phyloP scores from a whole-genome alignment of 2,113 vertebrate genomes.

The Stegastes partitus region DNA sequence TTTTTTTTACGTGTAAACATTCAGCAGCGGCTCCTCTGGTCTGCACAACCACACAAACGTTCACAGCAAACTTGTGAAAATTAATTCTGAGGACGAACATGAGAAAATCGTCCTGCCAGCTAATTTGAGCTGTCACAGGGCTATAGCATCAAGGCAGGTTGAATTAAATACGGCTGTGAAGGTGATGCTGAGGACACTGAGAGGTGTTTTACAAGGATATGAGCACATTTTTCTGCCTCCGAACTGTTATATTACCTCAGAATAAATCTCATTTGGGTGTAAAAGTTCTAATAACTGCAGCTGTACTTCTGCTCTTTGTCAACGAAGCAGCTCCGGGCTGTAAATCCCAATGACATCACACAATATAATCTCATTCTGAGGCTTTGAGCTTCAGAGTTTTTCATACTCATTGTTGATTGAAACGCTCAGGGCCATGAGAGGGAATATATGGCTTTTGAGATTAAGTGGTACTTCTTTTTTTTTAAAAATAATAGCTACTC shows the following conservation, averaged over 20 bases:
- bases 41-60: background rate
- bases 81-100: constrained; percentile 11
- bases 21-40: background rate
- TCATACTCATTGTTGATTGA: constrained; percentile 54
- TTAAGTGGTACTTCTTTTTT: constrained; percentile 38
- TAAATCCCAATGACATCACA: constrained; percentile 74
- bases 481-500: constrained; percentile 40
- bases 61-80: constrained; percentile 17
- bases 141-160: constrained; percentile 17
- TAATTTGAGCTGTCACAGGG: constrained; percentile 25
- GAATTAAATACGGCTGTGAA: constrained; percentile 55
- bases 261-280: constrained; percentile 72
- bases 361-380: constrained; percentile 59
- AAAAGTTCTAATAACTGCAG: constrained; percentile 69
- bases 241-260: constrained; percentile 54
- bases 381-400: constrained; percentile 52
- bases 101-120: background rate
- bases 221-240: constrained; percentile 59
- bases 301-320: constrained; percentile 62
- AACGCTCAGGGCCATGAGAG: constrained; percentile 29
- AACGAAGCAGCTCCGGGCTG: constrained; percentile 59
- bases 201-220: constrained; percentile 63
- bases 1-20: background rate
- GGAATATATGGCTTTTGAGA: constrained; percentile 50
- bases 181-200: constrained; percentile 60